Evolutionary conservation across 1,140 invertebrate genomes (phyloP), one percentile per base, ranked within the genome.

Genomic region (Sarcophaga bullata): DNA sequence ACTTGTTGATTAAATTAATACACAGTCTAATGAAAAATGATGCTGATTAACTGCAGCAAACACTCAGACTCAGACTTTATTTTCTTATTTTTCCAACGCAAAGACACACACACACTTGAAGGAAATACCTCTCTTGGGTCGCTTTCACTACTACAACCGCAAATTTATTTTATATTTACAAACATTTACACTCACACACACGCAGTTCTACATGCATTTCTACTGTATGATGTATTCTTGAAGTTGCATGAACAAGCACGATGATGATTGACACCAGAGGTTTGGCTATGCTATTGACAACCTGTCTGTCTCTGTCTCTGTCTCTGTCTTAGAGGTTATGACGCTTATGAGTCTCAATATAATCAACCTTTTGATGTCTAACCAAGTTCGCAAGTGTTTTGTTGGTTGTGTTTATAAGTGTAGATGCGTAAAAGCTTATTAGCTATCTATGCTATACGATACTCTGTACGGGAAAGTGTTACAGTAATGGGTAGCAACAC

Each of bases 11-110:
- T 13, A 68, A 8, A 68, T 68, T 68, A 78, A 78, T 78, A 50
- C 6, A 50, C 6, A 50, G 75, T 78, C 75, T 78, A 78, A 78
- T 78, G 75, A 78, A 78, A 78, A 78, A 78, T 78, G 48, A 78
- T 78, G 47, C 75, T 78, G 49, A 78, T 78, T 78, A 78, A 78
- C 75, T 58, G 9, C 54, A 6, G 11, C 13, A 13, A 15, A 58
- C 9, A 15, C 54, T 11, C 11, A 58, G n/a, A 58, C 11, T 15
- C 54, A 58, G 54, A 58, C 11, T 58, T 58, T 58, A 15, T 58
- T 1, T 58, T n/a, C 13, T 13, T 13, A 58, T 5, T n/a, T 58
- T n/a, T 13, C 13, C n/a, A 58, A 58, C n/a, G 3, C 54, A 15
- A 15, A 3, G 5, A 58, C 11, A 58, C 13, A 10, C 13, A 10